Base-by-base conservation (phyloP, 2,888 invertebrate species). In the Phaonia tiefii region DNA sequence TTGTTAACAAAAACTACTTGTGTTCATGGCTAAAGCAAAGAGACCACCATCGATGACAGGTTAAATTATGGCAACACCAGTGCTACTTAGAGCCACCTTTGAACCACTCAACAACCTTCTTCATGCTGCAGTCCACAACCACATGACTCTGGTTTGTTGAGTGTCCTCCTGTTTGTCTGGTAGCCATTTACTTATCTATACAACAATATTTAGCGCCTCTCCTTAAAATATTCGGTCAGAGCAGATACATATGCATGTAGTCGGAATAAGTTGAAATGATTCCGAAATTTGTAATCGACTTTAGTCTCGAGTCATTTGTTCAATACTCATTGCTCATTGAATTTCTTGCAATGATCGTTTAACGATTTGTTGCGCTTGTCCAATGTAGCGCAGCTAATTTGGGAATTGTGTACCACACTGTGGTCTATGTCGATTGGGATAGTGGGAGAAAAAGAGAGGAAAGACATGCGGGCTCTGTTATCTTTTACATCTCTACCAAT, bases 31-130 rank as follows among this genome's bases (percentile, higher is more conserved):
- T 13, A 69, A 75, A 65, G 75, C 81, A 78, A 11, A 63, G 63
- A 63, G 63, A 63, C 81, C 81, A 65, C 65, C 78, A 75, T 75
- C 72, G 69, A 69, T 69, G 81, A 79, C 81, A 81, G 78, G 67
- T 81, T 72, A 60, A 75, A 65, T 75, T 71, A 60, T 15, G 10
- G 39, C 42, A 39, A 51, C 42, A 37, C 56, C 58, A 49, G 11
- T 31, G 31, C 37, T 31, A 31, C 37, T 54, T 17, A 20, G 37
- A 39, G 31, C 22, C 22, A 42, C 54, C 63, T 5, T 31, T 31
- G 31, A 58, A 25, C 46, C 10, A 17, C 56, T 15, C 37, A 15
- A 56, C 22, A 13, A 31, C n/a, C 11, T 22, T 10, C 13, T 37
- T 42, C 10, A 65, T 60, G 2, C 1, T 49, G 42, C 20, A 22